phyloP scores from a whole-genome alignment of 2,888 invertebrate genomes.

The Noctua janthina region DNA sequence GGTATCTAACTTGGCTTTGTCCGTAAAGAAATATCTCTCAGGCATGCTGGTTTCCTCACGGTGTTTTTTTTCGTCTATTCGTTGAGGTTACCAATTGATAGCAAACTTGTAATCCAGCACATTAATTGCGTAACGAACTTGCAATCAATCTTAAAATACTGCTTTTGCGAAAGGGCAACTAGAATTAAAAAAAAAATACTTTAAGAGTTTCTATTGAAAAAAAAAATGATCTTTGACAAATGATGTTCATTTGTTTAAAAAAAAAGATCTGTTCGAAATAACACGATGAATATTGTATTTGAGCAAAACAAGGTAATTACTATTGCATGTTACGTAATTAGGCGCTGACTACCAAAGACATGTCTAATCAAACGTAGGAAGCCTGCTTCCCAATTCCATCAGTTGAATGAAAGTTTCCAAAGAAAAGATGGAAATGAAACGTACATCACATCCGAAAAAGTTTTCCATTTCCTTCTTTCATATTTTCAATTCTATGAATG shows the following conservation, averaged over 20 bases:
- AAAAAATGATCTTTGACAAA: not conserved
- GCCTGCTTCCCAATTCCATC: not conserved
- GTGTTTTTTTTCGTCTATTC: too few relatives aligned
- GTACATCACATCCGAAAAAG: conserved; percentile 21
- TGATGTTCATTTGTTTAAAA: not conserved
- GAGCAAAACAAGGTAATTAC: not conserved
- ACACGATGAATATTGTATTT: not conserved
- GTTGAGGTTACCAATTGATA: not conserved
- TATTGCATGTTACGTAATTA: not conserved
- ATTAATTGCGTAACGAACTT: not conserved
- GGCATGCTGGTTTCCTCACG: too few relatives aligned
- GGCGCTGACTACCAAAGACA: not conserved
- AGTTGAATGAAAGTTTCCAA: not conserved
- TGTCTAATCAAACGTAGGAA: not conserved
- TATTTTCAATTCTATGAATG: conserved; percentile 43
- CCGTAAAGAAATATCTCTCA: too few relatives aligned
- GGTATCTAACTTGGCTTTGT: too few relatives aligned
- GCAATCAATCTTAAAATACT: not conserved
- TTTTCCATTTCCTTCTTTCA: conserved; percentile 19
- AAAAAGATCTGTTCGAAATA: not conserved
- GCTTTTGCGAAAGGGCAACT: not conserved
- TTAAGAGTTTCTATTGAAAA: not conserved
- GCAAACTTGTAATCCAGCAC: not conserved
- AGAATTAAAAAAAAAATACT: not conserved
- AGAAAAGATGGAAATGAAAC: not conserved